Base-by-base conservation (phyloP, 2,113 vertebrate genomes). In the Helogale parvula region DNA sequence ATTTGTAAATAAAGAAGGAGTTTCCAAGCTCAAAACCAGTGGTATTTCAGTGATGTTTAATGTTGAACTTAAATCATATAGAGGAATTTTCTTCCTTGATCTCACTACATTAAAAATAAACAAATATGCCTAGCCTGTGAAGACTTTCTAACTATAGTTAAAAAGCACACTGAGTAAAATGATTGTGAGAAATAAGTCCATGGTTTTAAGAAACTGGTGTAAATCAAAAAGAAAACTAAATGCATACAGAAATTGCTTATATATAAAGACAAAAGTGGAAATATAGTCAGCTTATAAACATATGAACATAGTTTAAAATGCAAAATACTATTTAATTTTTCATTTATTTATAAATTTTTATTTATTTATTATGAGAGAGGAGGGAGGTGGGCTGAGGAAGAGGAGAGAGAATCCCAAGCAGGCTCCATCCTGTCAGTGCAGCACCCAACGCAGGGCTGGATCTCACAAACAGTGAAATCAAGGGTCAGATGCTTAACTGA, bases 291-390 rank as follows among this genome's bases (percentile, higher is more conserved):
- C 41, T 72, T 88, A 74, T 50, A 89, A 66, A 68, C 35, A 90
- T 66, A 88, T 92, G 19, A 86, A 52, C 77, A 81, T 92, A 54
- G 21, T 94, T 95, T 54, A 80, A 60, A 74, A 60, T 94, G 90
- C 83, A 95, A 5, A 93, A 31, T 88, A 84, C 47, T 83, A 95
- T 77, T 86, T 16, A 17, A 7, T 57, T 57, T 5, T 23, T 60
- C 7, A 60, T 60, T 60, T 60, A 60, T 23, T 60, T 60, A 60
- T 60, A 21, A 8, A 57, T 57, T 54, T 54, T 57, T 57, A 60
- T 60, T 23, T 60, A 60, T 60, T 60, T 60, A 25, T 60, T 60
- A 23, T 60, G 19, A 60, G 57, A 60, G 21, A 60, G 57, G 57
- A 60, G 21, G 54, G 19, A 9, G 57, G 57, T 41, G 41, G 16